Base-by-base conservation (phyloP, 2,888 invertebrate genomes). In the Mythimna loreyi region DNA sequence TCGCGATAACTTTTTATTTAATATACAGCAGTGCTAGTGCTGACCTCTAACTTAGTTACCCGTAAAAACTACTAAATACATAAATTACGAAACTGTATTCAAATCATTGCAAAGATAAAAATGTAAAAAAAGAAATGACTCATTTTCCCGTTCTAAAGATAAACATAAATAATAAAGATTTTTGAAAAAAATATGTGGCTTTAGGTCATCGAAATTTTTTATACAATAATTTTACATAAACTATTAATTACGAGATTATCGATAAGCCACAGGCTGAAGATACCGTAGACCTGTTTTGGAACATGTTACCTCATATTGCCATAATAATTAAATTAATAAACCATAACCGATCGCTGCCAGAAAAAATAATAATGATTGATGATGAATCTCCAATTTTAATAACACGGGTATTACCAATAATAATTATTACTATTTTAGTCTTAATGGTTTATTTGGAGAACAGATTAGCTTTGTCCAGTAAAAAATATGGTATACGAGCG, bases 181-280 rank as follows among this genome's bases (percentile, higher is more conserved):
- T 25, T 50, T 28, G 33, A 13, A 53, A 47, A 67, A 36, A 30
- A 33, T 67, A 45, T 47, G 43, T 36, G 47, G 33, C 57, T 77
- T 60, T 40, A 52, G 47, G 61, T 73, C 77, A 77, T 36, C 58
- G 55, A 21, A 59, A 28, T 52, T 74, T 65, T 77, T 64, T 49
- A 64, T 50, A 63, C 59, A 72, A 49, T 43, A 67, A 60, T 59
- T 72, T 67, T 55, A 71, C 58, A 36, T 75, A 80, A 74, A 71
- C 75, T 77, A 81, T 81, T 73, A 69, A 79, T 81, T 81, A 81
- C 57, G 62, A 76, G 76, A 81, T 81, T 77, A 81, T 74, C 71
- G 68, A 81, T 69, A 80, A 71, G 81, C 73, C 70, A 76, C 68
- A 64, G 68, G 70, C 72, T 75, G 66, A 71, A 65, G 75, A 76